A percentile compares a stretch with the other conserved stretches of the same genome.
Evolutionary conservation across 2,113 vertebrate genomes (phyloP).

Genomic region (Turnix velox): DNA sequence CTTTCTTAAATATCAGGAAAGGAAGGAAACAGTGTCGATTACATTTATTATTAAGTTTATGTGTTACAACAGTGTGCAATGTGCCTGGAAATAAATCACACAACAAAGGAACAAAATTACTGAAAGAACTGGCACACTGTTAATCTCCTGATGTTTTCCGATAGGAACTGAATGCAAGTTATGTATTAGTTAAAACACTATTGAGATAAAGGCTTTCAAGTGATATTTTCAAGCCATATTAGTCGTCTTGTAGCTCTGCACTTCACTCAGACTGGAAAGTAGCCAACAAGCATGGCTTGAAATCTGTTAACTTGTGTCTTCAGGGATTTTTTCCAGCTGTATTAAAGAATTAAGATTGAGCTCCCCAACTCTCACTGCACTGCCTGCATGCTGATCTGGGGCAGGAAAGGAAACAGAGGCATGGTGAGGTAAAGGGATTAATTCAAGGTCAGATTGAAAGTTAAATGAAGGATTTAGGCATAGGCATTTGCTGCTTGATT

Average conservation of each 20-base stretch:
- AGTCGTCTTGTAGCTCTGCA: not conserved
- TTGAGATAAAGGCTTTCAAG: conserved; percentile 24
- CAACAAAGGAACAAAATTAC: conserved; percentile 34
- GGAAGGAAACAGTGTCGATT: conserved; percentile 13
- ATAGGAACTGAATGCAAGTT: conserved; percentile 1
- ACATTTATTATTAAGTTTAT: conserved; percentile 30
- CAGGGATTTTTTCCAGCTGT: conserved; percentile 60
- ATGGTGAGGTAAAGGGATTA: conserved; percentile 52
- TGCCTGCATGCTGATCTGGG: conserved; percentile 33
- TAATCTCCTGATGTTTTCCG: conserved; percentile 26
- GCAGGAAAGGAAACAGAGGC: conserved; percentile 51
- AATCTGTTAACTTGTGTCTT: conserved; percentile 52
- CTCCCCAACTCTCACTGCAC: conserved; percentile 3
- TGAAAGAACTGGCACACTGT: not conserved
- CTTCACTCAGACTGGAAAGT: conserved; percentile 25
- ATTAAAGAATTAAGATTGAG: conserved; percentile 53
- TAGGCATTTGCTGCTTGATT: not conserved
- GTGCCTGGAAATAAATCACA: conserved; percentile 37
- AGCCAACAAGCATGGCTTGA: conserved; percentile 47
- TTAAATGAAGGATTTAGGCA: conserved; percentile 13
- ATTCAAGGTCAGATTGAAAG: conserved; percentile 45
- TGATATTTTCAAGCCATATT: conserved; percentile 29
- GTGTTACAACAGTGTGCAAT: not conserved
- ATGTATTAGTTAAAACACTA: conserved; percentile 18
- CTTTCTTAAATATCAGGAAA: not conserved